phyloP scores from a whole-genome alignment of 2,113 vertebrate genomes.

The Struthidea cinerea region DNA sequence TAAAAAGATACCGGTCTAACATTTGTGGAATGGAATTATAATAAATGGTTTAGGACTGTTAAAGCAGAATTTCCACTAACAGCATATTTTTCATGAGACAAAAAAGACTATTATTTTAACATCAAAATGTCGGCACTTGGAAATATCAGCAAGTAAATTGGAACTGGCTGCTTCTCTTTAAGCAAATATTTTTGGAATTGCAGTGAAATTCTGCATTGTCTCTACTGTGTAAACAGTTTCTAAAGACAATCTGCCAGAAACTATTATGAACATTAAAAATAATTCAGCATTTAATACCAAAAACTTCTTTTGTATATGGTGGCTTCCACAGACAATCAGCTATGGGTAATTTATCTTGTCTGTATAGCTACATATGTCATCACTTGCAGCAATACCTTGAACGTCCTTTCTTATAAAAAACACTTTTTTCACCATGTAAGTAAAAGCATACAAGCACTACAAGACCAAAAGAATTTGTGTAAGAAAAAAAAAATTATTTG shows the following conservation, averaged over 20 bases:
- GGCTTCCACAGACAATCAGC: not conserved
- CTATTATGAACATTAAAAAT: not conserved
- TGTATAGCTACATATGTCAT: not conserved
- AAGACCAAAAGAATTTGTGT: not conserved
- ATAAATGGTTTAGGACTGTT: not conserved
- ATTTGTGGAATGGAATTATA: not conserved
- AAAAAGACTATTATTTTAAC: not conserved
- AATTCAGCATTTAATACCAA: not conserved
- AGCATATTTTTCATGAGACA: not conserved
- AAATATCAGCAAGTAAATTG: not conserved
- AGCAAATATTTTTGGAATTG: not conserved
- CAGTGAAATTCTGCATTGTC: not conserved
- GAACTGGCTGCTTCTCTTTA: not conserved
- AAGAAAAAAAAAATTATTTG: not conserved
- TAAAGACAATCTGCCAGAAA: not conserved
- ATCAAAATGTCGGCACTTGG: not conserved
- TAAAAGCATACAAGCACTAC: not conserved
- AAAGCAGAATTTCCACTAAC: not conserved
- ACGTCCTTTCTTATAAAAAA: not conserved
- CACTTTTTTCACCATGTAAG: not conserved
- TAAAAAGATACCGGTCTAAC: not conserved
- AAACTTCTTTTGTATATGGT: not conserved
- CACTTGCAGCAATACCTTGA: not conserved
- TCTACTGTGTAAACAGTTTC: not conserved
- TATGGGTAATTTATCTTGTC: not conserved